These are phyloP conservation scores for Philonicus albiceps DNA, from an alignment of 2,888 invertebrate species.

Conservation along the genomic window DNA sequence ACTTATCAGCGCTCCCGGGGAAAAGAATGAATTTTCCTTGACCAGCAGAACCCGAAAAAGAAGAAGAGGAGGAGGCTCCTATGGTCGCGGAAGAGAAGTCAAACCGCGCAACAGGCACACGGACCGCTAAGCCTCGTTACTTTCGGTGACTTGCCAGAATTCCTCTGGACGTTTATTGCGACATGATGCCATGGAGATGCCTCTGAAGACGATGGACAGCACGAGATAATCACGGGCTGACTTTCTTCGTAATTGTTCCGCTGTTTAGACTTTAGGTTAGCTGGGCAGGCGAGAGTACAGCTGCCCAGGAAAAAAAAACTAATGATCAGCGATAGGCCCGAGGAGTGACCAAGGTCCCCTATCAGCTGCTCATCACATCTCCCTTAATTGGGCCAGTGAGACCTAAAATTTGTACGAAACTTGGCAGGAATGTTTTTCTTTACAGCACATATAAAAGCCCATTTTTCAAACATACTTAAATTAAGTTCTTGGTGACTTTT, in stretches of 20 bases:
- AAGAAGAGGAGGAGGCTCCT: neutral
- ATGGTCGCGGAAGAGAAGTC: neutral
- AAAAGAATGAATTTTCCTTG: conserved; percentile 3
- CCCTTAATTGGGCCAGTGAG: neutral
- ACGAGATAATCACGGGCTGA: conserved; percentile 33
- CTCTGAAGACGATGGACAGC: conserved; percentile 5
- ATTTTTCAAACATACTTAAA: neutral
- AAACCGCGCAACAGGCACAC: neutral
- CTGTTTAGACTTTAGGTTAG: conserved; percentile 15
- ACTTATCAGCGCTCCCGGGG: neutral
- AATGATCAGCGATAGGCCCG: neutral
- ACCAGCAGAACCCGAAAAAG: neutral
- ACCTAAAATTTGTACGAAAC: neutral
- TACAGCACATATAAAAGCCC: neutral
- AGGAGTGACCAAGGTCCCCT: neutral
- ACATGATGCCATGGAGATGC: conserved; percentile 33
- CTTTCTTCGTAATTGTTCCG: conserved; percentile 26
- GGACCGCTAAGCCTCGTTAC: conserved; percentile 9
- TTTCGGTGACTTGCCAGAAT: conserved; percentile 29
- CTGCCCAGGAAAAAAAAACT: neutral
- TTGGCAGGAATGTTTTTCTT: neutral
- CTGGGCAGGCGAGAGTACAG: neutral
- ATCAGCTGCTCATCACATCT: neutral
- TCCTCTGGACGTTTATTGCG: conserved; percentile 40
- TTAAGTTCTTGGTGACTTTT: neutral